Base-by-base conservation (phyloP, 2,888 invertebrate species). In the Orthosia incerta region DNA sequence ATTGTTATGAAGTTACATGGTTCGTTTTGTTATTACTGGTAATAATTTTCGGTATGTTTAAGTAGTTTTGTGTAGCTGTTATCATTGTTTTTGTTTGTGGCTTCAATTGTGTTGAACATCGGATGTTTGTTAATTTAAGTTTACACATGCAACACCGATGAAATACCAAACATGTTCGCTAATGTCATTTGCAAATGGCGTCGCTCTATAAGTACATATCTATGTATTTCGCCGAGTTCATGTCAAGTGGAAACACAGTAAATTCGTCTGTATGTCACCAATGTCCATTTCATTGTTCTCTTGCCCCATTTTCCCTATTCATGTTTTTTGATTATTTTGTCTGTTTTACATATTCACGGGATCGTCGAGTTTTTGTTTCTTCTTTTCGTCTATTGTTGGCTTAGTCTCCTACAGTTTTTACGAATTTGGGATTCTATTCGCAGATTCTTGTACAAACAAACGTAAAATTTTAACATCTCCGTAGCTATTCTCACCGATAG, bases 401-500 rank as follows among this genome's bases (percentile, higher is more conserved):
- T 56, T 67, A 64, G 16, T 31, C 46, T 51, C 16, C 15, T 56
- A 69, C 50, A 51, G 31, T 64, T 62, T 75, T 57, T 62, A 55
- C n/a, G 16, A 31, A 63, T 65, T 74, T 39, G n/a, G 23, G n/a
- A 53, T 67, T 71, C 46, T 20, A 72, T 74, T 79, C 60, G 66
- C 20, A 71, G 48, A 69, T 65, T 71, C 56, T 78, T 71, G 72
- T 39, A 72, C 70, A 73, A 81, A 82, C 67, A 80, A 78, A 76
- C 68, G 71, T 82, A 70, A 62, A 77, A 69, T 76, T 76, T 75
- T 60, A 80, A 79, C 78, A 72, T 77, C 48, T 55, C 39, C 53
- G 50, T 66, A 71, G 73, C 78, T 79, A 67, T 86, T 86, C 70
- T 71, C 86, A 80, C 84, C 79, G 79, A 65, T 85, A 79, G 87